Evolutionary conservation across 2,113 vertebrate genomes (phyloP), one percentile per base, ranked within the genome.

Genomic region (Corythornis madagascariensis): DNA sequence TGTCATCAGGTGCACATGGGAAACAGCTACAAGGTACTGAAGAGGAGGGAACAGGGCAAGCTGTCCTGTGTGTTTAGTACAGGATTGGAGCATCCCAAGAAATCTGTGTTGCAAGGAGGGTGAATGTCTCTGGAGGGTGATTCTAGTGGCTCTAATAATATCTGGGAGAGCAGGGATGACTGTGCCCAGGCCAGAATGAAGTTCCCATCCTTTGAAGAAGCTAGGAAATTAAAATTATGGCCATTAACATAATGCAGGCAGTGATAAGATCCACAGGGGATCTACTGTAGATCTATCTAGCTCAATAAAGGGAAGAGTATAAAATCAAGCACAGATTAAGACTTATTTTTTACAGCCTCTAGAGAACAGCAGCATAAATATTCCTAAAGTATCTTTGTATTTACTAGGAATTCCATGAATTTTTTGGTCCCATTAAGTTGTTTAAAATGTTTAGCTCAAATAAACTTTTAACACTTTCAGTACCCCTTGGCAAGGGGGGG

Each of bases 391-490:
- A 25, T 42, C 29, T 65, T 63, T 45, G 13, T 33, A 20, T 66
- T 86, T 83, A 35, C 21, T 31, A 13, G 15, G 16, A 57, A 42
- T 65, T 31, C 50, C 25, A 22, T 42, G 0, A 76, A 45, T 33
- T 8, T 80, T 78, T 78, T 52, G 25, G 21, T 25, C 15, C n/a
- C 35, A 53, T 42, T 21, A 73, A 66, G 25, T 91, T 87, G 57
- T 60, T 94, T 7, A 65, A 29, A 16, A 35, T 45, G 76, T 83
- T 93, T 66, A 40, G 21, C 42, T 42, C 12, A 25, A 52, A n/a
- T 66, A 77, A 94, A 93, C 35, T 80, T 88, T n/a, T 31, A 83
- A 52, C 60, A 31, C 13, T 73, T 80, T 25, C 67, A 33, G 40
- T 12, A 35, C 65, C 50, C 45, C 47, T 66, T 2, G 11, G 50